A percentile compares a stretch with the other conserved stretches of the same genome.
These are phyloP conservation scores for Cephus cinctus DNA, from an alignment of 1,140 invertebrate genomes.

Conservation along the genomic window DNA sequence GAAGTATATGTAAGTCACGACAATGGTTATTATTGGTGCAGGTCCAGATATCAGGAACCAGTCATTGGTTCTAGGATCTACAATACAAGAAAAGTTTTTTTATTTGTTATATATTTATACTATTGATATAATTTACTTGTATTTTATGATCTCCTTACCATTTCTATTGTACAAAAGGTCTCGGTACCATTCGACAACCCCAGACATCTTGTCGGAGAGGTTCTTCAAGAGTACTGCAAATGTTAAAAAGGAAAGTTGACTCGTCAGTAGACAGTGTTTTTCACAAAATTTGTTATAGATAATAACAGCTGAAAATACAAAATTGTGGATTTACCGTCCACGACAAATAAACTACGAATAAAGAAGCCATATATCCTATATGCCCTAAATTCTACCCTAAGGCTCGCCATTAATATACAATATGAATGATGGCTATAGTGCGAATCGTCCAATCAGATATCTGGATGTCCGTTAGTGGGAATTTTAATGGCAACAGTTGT, in stretches of 20 bases:
- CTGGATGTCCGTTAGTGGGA: no score
- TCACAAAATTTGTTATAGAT: no score
- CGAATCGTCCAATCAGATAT: no score
- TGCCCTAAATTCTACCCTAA: no score
- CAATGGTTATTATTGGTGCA: conserved; percentile 71
- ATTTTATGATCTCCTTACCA: conserved; percentile 32
- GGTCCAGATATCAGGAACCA: conserved; percentile 84
- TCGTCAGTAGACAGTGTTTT: not conserved
- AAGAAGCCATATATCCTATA: no score
- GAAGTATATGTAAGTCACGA: conserved; percentile 77
- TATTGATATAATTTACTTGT: not conserved
- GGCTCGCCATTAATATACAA: no score
- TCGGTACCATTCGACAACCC: conserved; percentile 44
- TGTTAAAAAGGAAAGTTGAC: not conserved
- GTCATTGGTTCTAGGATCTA: conserved; percentile 80
- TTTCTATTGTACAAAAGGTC: conserved; percentile 46
- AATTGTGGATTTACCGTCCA: no score
- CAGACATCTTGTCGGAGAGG: conserved; percentile 27
- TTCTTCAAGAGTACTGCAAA: not conserved
- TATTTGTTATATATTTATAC: not conserved
- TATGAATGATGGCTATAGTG: no score
- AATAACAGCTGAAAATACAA: no score
- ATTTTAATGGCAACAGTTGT: no score
- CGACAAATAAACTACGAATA: no score
- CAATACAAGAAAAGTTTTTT: conserved; percentile 32